Conservation (phyloP, 2,888 invertebrate species). For the Apamea monoglypha region DNA sequence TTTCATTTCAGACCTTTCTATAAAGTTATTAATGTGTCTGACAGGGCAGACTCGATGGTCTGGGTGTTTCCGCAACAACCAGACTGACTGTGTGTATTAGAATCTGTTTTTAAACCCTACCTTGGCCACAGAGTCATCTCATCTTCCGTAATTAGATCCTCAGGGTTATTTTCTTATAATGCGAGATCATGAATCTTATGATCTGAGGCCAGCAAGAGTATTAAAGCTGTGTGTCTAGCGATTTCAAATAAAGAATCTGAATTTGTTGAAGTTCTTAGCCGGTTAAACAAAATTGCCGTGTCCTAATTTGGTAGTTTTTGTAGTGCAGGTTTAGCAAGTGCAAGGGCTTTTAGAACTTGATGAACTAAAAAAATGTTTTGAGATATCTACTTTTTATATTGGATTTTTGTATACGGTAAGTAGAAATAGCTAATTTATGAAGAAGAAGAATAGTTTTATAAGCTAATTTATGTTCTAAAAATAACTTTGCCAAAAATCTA, state of each 20-base stretch:
- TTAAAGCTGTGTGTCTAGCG: not conserved
- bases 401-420: too few relatives aligned
- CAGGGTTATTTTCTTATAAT: too few relatives aligned
- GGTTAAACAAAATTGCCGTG: not conserved
- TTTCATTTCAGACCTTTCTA: too few relatives aligned
- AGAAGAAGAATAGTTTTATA: not conserved
- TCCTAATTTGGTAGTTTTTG: not conserved
- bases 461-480: not conserved
- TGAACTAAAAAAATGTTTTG: not conserved
- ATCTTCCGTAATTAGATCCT: too few relatives aligned
- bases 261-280: not conserved
- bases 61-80: too few relatives aligned
- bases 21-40: too few relatives aligned
- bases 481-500: not conserved
- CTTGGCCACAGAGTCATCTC: too few relatives aligned
- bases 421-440: not conserved
- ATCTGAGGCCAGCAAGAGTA: too few relatives aligned
- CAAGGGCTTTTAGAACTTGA: not conserved
- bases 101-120: too few relatives aligned
- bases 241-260: not conserved
- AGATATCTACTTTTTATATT: not conserved
- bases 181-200: too few relatives aligned
- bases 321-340: not conserved
- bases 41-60: too few relatives aligned
- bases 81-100: too few relatives aligned